Conservation (phyloP, 2,113 vertebrate genomes). For the Nothocercus nigrocapillus region DNA sequence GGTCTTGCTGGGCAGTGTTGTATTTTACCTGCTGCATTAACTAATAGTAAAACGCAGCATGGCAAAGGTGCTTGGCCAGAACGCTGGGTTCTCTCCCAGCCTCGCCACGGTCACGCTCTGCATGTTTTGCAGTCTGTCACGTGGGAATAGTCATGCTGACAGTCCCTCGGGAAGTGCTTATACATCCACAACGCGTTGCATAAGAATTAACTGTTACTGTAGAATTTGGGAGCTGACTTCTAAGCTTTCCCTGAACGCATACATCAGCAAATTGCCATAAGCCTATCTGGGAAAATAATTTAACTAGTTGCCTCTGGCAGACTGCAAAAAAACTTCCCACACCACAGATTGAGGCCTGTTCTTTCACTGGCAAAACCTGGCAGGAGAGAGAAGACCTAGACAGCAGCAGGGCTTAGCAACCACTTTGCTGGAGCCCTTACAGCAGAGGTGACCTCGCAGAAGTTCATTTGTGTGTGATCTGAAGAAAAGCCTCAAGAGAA, state of each 20-base stretch:
- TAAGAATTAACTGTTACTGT: neutral
- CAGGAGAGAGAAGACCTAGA: neutral
- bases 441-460: neutral
- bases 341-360: neutral
- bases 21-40: neutral
- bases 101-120: rapidly evolving
- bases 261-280: neutral
- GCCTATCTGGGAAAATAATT: neutral
- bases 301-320: neutral
- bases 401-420: neutral
- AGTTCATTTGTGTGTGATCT: neutral
- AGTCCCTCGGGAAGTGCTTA: neutral
- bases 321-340: neutral
- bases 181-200: neutral
- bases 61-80: neutral
- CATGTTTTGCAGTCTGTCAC: neutral
- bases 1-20: neutral
- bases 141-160: neutral
- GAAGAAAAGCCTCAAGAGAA: neutral
- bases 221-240: neutral
- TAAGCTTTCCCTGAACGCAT: neutral
- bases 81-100: neutral
- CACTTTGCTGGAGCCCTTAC: neutral
- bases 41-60: neutral
- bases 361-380: neutral